These are phyloP conservation scores for Caranx ignobilis DNA, from an alignment of 2,113 vertebrate genomes.

Conservation along the genomic window DNA sequence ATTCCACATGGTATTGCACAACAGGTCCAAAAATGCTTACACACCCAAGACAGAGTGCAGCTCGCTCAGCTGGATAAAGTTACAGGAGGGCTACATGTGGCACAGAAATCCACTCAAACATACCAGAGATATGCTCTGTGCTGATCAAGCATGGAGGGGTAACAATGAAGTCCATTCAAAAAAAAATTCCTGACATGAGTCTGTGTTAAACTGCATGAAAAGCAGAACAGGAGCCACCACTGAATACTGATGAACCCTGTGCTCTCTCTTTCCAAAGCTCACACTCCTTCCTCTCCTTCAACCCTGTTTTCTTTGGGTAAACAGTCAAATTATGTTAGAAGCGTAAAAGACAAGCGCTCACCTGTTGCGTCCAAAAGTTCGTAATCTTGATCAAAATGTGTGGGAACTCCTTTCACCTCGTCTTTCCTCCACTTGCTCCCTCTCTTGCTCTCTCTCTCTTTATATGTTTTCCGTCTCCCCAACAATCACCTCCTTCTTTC, in stretches of 20 bases:
- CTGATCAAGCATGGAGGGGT: not conserved
- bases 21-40: conserved; percentile 59
- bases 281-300: too few species aligned
- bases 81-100: conserved; percentile 38
- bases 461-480: conserved; percentile 47
- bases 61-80: conserved; percentile 60
- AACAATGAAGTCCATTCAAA: conserved; percentile 39
- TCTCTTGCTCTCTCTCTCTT: conserved; percentile 43
- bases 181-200: not conserved
- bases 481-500: conserved; percentile 72
- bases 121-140: conserved; percentile 22
- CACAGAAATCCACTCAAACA: conserved; percentile 14
- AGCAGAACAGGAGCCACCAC: not conserved
- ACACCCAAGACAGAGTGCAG: conserved; percentile 42
- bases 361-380: conserved; percentile 49
- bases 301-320: not conserved
- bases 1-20: conserved; percentile 73
- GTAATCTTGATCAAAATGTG: not conserved
- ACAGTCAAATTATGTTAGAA: not conserved
- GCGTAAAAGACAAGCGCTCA: conserved; percentile 32
- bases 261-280: conserved; percentile 6
- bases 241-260: conserved; percentile 15
- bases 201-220: not conserved
- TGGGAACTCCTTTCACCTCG: conserved; percentile 2
- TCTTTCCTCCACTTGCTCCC: conserved; percentile 49